phyloP scores from a whole-genome alignment of 2,888 invertebrate genomes.

The Andrena marginata region DNA sequence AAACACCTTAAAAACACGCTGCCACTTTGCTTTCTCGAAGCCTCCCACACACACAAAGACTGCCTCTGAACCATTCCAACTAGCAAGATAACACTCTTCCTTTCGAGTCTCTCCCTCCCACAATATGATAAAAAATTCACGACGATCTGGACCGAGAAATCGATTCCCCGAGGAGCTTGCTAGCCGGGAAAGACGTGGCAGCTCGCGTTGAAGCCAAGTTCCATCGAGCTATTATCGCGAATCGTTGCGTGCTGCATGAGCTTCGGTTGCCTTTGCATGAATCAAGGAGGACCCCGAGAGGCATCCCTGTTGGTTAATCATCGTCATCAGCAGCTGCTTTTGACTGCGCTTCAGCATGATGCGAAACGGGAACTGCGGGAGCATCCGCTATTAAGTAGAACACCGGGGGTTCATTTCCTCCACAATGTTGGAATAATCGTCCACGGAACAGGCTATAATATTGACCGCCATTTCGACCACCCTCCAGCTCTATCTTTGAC shows the following conservation, averaged over 20 bases:
- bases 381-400: slow-evolving; percentile 55
- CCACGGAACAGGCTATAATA: slow-evolving; percentile 24
- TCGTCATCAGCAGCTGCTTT: slow-evolving; percentile 51
- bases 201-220: slow-evolving; percentile 1
- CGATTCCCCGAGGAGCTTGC: not conserved
- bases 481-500: not conserved
- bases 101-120: too few relatives aligned
- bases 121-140: slow-evolving; percentile 24
- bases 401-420: slow-evolving; percentile 56
- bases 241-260: slow-evolving; percentile 11
- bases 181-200: not conserved
- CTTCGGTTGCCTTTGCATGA: slow-evolving; percentile 45
- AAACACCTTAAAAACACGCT: too few relatives aligned
- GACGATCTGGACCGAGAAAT: not conserved
- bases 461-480: slow-evolving; percentile 26
- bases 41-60: too few relatives aligned
- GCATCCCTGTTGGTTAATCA: slow-evolving; percentile 44
- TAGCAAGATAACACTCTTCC: too few relatives aligned
- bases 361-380: slow-evolving; percentile 28
- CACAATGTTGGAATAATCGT: slow-evolving; percentile 56
- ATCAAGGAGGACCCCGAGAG: slow-evolving; percentile 50
- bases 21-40: too few relatives aligned
- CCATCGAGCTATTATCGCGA: slow-evolving; percentile 41
- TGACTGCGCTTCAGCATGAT: slow-evolving; percentile 42
- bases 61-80: too few relatives aligned